Base-by-base conservation (phyloP, 2,888 invertebrate genomes). In the Diarsia rubi region DNA sequence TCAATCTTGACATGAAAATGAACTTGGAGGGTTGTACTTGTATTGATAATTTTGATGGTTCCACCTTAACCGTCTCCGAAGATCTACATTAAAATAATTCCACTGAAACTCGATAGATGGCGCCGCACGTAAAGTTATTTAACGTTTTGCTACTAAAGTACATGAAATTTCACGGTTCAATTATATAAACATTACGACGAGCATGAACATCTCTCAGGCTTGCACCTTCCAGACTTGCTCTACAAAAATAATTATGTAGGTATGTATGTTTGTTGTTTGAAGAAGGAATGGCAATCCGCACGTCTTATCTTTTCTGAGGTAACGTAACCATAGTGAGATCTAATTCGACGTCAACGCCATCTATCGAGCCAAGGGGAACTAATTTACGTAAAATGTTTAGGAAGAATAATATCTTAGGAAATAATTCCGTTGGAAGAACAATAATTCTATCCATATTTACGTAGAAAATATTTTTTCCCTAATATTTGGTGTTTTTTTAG, bases 311-410 rank as follows among this genome's bases (percentile, higher is more conserved):
- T 66, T 57, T 27, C 11, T 11, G n/a, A 31, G 65, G 37, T 0
- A 75, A 74, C 8, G 37, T 57, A 75, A 75, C 66, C 37, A 75
- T 75, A 66, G 74, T 16, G 66, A 65, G 66, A 66, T 75, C 74
- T 75, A 75, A 75, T 47, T 74, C 75, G 74, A 74, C 75, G 37
- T 45, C 75, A 74, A 0, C 65, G 75, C 74, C 74, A 74, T 74
- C 75, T 75, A 75, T 75, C 75, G 74, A 66, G 74, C 47, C n/a
- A 14, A 14, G 42, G 8, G 19, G 66, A 75, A 47, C 5, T 9
- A 75, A 31, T 66, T 47, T 66, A 12, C 8, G 16, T n/a, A 5
- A 57, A 42, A 3, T 42, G 37, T 19, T 0, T n/a, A 16, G 19
- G 14, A 0, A 0, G 1, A 19, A 19, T 37, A 27, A 3, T 16